phyloP scores from a whole-genome alignment of 1,140 invertebrate genomes.

The Mizuhopecten yessoensis region DNA sequence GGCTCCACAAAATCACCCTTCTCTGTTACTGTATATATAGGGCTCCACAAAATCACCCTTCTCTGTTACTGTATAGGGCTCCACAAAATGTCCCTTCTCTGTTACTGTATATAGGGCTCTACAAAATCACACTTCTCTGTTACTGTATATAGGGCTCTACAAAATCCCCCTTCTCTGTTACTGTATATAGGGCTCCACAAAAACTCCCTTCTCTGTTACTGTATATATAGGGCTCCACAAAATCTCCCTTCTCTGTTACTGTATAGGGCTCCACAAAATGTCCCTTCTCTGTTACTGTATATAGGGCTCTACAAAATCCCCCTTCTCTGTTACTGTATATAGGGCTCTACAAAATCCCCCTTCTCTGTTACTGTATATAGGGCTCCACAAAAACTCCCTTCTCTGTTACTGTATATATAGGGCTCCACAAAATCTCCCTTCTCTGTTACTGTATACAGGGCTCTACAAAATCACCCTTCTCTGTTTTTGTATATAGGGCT shows the following conservation, averaged over 20 bases:
- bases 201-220: not conserved
- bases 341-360: too few species aligned
- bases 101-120: not conserved
- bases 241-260: not conserved
- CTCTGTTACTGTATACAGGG: not conserved
- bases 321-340: not conserved
- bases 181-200: not conserved
- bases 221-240: not conserved
- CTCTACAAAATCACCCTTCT: not conserved
- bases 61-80: not conserved
- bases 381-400: not conserved
- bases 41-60: not conserved
- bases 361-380: too few species aligned
- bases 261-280: not conserved
- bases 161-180: not conserved
- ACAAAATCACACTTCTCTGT: not conserved
- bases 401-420: not conserved
- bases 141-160: not conserved
- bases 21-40: not conserved
- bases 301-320: not conserved
- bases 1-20: not conserved
- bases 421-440: not conserved
- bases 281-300: not conserved
- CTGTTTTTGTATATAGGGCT: not conserved
- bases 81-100: not conserved